Conservation (phyloP, 2,113 vertebrate species). For the Zootoca vivipara region DNA sequence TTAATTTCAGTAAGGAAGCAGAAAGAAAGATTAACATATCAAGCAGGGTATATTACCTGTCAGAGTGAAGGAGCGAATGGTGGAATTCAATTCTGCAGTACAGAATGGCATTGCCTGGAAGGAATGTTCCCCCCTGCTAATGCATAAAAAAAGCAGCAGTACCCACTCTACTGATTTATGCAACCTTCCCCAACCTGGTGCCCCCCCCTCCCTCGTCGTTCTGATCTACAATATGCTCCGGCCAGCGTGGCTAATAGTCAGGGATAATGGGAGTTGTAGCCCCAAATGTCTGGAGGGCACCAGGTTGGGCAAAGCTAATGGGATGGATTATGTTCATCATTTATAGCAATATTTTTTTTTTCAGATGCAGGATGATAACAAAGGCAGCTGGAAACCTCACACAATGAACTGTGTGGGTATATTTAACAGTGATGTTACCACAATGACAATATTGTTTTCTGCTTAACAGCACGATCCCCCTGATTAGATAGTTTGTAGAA, state of each 20-base stretch:
- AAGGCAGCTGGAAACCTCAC: neutral
- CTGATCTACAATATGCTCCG: no score
- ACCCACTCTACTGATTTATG: neutral
- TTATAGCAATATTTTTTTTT: neutral
- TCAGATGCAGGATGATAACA: neutral
- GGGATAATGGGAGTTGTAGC: no score
- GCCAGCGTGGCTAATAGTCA: no score
- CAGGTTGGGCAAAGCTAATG: neutral
- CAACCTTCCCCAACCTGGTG: no score
- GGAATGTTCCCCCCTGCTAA: neutral
- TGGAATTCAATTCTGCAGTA: conserved; percentile 14
- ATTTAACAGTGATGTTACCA: no score
- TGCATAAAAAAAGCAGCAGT: neutral
- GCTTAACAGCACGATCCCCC: neutral
- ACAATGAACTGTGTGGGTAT: neutral
- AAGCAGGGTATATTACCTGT: conserved; percentile 28
- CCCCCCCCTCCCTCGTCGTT: no score
- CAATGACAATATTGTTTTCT: neutral
- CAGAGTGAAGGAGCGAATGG: neutral
- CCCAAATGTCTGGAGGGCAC: no score
- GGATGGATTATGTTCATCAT: neutral
- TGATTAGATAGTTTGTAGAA: neutral
- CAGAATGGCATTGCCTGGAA: neutral
- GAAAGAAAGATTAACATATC: conserved; percentile 6
- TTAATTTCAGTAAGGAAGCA: conserved; percentile 22